Base-by-base conservation (phyloP, 2,797 vertebrate species). In the Hafferia zeledoni region DNA sequence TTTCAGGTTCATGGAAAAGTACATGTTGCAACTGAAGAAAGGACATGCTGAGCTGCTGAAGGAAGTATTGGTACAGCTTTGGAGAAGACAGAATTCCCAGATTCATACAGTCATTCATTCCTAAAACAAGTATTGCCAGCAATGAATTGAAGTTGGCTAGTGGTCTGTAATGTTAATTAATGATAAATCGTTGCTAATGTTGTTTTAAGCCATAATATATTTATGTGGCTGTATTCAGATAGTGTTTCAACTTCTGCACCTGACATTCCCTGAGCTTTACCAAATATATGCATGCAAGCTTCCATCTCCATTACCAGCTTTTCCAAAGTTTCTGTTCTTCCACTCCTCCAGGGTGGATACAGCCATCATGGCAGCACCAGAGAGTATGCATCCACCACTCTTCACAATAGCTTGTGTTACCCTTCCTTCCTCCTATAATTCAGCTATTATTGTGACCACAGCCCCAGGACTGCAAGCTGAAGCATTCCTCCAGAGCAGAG, bases 1-100 rank as follows among this genome's bases (percentile, higher is more conserved):
- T 90, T 87, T 83, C 94, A 86, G 46, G 91, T 88, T 93, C 65
- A 49, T 39, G 53, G 75, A 83, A 80, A 92, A 92, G 68, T 75
- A 89, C 49, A 15, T 16, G 49, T 11, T 74, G 49, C 17, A 77
- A 13, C 20, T 56, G 59, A 60, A 80, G 19, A 46, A 91, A 50
- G 28, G 33, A 24, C 41, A 17, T 0, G 0, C 15, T 33, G 23
- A 75, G 37, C 20, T 68, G 57, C 37, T 25, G 50, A 37, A 71
- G 33, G 63, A 65, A 85, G 63, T 23, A 18, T 7, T 17, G 0
- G 17, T 15, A 74, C 3, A 4, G 6, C 30, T 75, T 41, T 39
- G 52, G 18, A 77, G 76, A 52, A 86, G 37, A 80, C 12, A 61
- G 46, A 81, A 94, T 91, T 93, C 72, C 85, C 91, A 63, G 43